A percentile compares a stretch with the other conserved stretches of the same genome.
Evolutionary conservation across 37 sponge, comb jelly and placozoan species (phyloP).

Genomic region (Corticium candelabrum): DNA sequence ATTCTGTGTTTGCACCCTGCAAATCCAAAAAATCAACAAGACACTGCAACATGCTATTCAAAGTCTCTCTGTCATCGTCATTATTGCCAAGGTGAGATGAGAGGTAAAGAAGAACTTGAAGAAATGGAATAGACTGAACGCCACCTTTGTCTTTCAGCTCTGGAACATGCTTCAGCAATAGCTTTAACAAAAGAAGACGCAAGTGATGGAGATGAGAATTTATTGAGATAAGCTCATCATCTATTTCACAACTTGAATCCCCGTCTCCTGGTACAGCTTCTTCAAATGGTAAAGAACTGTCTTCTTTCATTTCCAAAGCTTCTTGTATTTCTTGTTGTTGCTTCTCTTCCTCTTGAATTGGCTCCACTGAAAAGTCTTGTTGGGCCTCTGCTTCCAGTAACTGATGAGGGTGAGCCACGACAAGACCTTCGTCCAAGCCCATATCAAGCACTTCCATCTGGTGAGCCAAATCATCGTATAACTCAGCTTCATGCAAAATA

Average conservation of each 20-base stretch:
- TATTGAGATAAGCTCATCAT: conserved; percentile 1
- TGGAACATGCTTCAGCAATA: conserved; percentile 26
- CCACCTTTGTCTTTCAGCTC: conserved; percentile 43
- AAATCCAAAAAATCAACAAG: conserved; percentile 11
- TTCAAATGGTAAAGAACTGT: no score
- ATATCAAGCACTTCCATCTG: neutral
- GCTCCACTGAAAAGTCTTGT: neutral
- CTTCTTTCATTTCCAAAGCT: neutral
- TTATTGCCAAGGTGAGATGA: conserved; percentile 21
- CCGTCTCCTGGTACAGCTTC: neutral
- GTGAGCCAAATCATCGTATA: neutral
- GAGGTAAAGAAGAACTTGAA: conserved; percentile 45
- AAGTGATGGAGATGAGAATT: conserved; percentile 12
- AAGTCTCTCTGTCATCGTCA: conserved; percentile 19
- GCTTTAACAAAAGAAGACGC: conserved; percentile 26
- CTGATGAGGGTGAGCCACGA: no score
- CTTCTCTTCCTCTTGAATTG: no score
- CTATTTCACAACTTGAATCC: neutral
- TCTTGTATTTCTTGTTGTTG: neutral
- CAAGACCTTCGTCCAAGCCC: neutral
- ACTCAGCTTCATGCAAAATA: neutral
- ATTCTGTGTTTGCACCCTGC: neutral
- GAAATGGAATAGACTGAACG: conserved; percentile 36
- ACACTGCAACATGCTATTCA: conserved; percentile 12
- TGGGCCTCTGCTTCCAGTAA: neutral